Conservation (phyloP, 2,113 vertebrate genomes). For the Caloenas nicobarica region DNA sequence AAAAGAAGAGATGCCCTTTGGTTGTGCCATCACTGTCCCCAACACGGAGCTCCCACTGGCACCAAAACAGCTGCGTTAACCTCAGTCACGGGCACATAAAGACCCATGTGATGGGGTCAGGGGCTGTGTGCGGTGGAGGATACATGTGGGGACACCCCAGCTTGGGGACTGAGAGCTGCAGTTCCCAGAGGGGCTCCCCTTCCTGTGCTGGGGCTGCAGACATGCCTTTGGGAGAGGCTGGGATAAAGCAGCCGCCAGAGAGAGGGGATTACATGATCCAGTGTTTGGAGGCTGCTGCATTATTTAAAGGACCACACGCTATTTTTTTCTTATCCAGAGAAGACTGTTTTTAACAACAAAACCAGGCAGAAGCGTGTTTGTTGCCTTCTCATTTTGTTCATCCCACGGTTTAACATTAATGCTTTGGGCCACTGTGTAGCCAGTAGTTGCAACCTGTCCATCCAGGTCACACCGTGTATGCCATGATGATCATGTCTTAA, state of each 20-base stretch:
- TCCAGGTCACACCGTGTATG: neutral
- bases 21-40: neutral
- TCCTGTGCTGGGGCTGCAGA: neutral
- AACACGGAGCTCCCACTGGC: fast-evolving
- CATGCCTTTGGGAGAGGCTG: neutral
- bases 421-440: neutral
- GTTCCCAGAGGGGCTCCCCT: neutral
- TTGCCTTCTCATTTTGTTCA: neutral
- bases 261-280: slow-evolving; percentile 30
- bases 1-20: neutral
- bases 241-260: neutral
- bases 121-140: neutral
- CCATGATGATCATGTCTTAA: neutral
- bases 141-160: neutral
- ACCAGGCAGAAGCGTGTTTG: neutral
- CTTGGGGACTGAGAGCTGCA: neutral
- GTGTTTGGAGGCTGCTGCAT: neutral
- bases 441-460: neutral
- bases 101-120: fast-evolving
- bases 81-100: fast-evolving
- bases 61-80: fast-evolving
- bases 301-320: slow-evolving; percentile 37
- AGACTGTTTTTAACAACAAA: neutral
- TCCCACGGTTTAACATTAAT: neutral
- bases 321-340: neutral